These are phyloP conservation scores for Trichopoda pennipes DNA, from an alignment of 2,888 invertebrate genomes.

Conservation along the genomic window DNA sequence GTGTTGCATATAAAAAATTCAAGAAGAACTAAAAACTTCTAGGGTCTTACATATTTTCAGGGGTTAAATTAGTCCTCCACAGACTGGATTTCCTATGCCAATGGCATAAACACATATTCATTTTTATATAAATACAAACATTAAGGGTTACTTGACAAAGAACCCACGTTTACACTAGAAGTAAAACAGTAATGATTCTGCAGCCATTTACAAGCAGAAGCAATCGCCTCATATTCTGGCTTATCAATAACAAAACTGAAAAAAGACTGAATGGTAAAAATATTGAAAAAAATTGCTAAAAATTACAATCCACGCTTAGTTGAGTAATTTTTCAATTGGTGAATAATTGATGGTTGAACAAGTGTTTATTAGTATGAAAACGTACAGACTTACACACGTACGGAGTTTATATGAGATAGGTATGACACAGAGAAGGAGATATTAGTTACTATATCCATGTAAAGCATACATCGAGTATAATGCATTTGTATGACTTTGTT, in stretches of 20 bases:
- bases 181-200: conserved; percentile 1
- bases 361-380: conserved; percentile 65
- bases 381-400: conserved; percentile 13
- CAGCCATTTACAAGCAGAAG: conserved; percentile 28
- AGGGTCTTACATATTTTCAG: too few species aligned
- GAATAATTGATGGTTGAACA: conserved; percentile 78
- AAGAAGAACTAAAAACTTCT: too few species aligned
- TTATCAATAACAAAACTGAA: conserved; percentile 26
- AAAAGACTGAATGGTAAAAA: conserved; percentile 8
- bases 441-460: neutral
- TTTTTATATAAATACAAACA: too few species aligned
- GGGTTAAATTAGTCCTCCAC: too few species aligned
- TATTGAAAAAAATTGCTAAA: conserved; percentile 56
- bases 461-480: conserved; percentile 9
- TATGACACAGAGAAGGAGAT: conserved; percentile 10
- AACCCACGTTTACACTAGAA: neutral
- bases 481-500: conserved; percentile 35
- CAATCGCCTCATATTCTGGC: conserved; percentile 49
- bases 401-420: neutral
- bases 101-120: too few species aligned
- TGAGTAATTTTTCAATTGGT: conserved; percentile 80
- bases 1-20: too few species aligned
- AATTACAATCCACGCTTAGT: conserved; percentile 72
- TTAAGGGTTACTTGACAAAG: neutral
- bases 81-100: too few species aligned